phyloP scores from a whole-genome alignment of 2,888 invertebrate species.

The Diaphora mendica region DNA sequence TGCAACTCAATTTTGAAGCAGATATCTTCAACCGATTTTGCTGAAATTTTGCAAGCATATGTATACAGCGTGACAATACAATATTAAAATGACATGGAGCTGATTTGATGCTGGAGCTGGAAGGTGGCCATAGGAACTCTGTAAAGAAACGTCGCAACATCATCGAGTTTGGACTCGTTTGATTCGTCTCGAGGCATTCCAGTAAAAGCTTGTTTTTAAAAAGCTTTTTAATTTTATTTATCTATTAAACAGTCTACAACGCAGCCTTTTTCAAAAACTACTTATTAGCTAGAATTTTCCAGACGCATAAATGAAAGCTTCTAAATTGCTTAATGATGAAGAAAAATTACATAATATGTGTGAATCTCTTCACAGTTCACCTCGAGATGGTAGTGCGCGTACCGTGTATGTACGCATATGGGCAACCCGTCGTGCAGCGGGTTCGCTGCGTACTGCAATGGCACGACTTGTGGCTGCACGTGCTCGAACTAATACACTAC shows the following conservation, averaged over 20 bases:
- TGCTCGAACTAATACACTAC: conserved; percentile 62
- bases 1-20: too few species aligned
- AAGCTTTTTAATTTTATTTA: too few species aligned
- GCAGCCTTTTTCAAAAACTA: neutral
- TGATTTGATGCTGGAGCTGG: too few species aligned
- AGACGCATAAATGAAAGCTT: neutral
- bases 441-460: conserved; percentile 70
- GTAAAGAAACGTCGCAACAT: too few species aligned
- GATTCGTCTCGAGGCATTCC: too few species aligned
- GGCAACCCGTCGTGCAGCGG: conserved; percentile 73
- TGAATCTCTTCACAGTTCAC: conserved; percentile 52
- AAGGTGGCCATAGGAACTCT: too few species aligned
- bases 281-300: neutral
- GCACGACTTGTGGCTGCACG: conserved; percentile 69
- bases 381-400: conserved; percentile 66
- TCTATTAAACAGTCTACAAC: neutral
- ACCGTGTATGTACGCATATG: conserved; percentile 74
- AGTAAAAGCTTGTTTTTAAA: too few species aligned
- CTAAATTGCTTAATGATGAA: neutral
- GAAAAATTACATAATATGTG: neutral
- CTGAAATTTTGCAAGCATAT: too few species aligned
- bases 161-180: too few species aligned
- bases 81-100: too few species aligned
- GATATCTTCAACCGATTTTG: too few species aligned
- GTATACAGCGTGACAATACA: too few species aligned